Evolutionary conservation across 2,797 vertebrate species (phyloP), one percentile per base, ranked within the genome.

Genomic region (Fringilla coelebs): DNA sequence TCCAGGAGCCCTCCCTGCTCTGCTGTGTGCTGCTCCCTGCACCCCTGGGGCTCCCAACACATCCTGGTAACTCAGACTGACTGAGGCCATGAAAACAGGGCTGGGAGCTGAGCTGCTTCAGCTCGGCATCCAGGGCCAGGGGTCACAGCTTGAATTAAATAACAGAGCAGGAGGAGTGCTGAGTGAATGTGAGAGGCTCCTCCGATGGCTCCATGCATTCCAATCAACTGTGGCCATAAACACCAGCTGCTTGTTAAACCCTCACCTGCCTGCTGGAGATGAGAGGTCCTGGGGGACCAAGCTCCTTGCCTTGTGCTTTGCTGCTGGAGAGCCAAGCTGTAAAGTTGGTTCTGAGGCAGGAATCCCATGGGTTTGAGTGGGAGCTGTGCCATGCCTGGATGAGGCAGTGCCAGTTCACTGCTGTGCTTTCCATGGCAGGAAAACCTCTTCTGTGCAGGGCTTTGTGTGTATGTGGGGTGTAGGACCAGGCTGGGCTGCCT

Each of bases 321-420:
- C 66, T 79, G 41, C 2, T 31, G 13, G 41, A 78, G 26, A 88
- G 49, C n/a, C 62, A 19, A 8, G 63, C 73, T 61, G 57, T 32
- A 24, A 21, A 49, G 54, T 13, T 57, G 40, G 48, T 43, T 16
- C 9, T 32, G 49, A 16, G n/a, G 79, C 29, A 13, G 45, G 48
- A 34, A n/a, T 41, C 8, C 45, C 0, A 0, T 32, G 61, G 83
- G 28, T 38, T 54, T 4, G 10, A 11, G 31, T 20, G n/a, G 66
- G 78, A 92, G 82, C 72, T 34, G 36, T 78, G 68, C 76, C 5
- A 6, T 6, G 55, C 57, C 45, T 25, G 40, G 58, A 7, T 88
- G 45, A 5, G 48, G 10, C 41, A 0, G 1, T 45, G 26, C 60
- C 8, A 0, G 22, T 31, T 13, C 65, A 5, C 24, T 0, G 1